Evolutionary conservation across 2,797 vertebrate species (phyloP).

Genomic region (Acomys russatus): DNA sequence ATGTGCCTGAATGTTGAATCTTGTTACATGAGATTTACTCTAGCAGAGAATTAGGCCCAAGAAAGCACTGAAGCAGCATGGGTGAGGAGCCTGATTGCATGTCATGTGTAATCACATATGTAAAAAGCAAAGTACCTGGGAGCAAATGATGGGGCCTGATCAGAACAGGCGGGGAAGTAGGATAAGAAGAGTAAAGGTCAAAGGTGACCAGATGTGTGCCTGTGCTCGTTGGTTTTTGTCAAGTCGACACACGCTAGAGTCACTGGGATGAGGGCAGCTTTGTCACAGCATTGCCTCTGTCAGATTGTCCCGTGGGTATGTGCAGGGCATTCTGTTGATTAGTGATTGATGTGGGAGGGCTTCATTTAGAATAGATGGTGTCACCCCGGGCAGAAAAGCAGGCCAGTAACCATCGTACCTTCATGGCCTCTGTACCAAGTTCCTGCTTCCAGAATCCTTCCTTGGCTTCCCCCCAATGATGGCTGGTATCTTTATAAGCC

Average conservation of each 20-base stretch:
- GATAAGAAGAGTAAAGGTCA: conserved; percentile 39
- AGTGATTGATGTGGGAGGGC: neutral
- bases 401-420: neutral
- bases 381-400: neutral
- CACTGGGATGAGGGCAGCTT: neutral
- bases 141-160: conserved; percentile 49
- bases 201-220: conserved; percentile 66
- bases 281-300: neutral
- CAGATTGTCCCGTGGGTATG: neutral
- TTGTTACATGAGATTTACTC: conserved; percentile 36
- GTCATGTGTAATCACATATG: conserved; percentile 52
- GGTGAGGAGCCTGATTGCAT: neutral
- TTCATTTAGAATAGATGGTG: neutral
- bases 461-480: neutral
- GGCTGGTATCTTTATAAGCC: neutral
- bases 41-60: conserved; percentile 9
- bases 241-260: neutral
- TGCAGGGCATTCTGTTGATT: neutral
- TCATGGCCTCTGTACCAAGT: neutral
- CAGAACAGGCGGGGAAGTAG: conserved; percentile 61
- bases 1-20: neutral
- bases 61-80: neutral
- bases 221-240: neutral
- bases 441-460: neutral
- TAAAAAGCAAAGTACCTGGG: conserved; percentile 40